A percentile compares a stretch with the other conserved stretches of the same genome.
phyloP scores from a whole-genome alignment of 1,140 invertebrate genomes.

The Magallana angulata region DNA sequence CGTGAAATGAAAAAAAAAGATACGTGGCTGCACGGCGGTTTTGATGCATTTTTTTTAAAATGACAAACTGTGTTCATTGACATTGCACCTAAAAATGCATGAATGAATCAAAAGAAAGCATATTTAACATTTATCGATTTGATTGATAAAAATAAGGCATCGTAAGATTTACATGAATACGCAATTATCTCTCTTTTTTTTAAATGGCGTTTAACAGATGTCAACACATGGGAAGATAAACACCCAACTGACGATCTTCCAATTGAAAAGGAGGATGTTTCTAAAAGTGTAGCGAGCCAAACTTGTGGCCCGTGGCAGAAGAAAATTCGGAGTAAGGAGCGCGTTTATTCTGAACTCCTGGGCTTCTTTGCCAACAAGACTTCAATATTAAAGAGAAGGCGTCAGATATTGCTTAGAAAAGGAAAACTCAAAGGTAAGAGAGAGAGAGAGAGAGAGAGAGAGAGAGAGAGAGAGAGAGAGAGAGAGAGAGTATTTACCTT shows the following conservation, averaged over 20 bases:
- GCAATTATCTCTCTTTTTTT: too few relatives aligned
- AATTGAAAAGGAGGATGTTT: not conserved
- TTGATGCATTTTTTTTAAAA: too few relatives aligned
- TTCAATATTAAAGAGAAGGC: not conserved
- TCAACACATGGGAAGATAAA: not conserved
- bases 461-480: too few relatives aligned
- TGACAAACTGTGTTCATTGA: too few relatives aligned
- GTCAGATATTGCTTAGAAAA: not conserved
- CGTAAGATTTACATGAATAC: too few relatives aligned
- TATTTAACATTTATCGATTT: too few relatives aligned
- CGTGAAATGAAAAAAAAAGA: too few relatives aligned
- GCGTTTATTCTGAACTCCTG: not conserved
- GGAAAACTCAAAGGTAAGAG: constrained; percentile 4
- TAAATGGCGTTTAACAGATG: not conserved
- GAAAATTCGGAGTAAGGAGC: constrained; percentile 17
- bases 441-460: not conserved
- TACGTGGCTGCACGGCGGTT: too few relatives aligned
- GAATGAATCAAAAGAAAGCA: too few relatives aligned
- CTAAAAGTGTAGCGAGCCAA: not conserved
- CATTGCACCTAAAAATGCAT: too few relatives aligned
- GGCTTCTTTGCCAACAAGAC: not conserved
- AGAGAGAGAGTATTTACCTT: too few relatives aligned
- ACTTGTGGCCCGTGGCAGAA: constrained; percentile 26
- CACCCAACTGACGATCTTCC: not conserved
- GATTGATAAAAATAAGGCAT: too few relatives aligned